Percentiles rank a stretch among this genome's conserved stretches.
phyloP scores from a whole-genome alignment of 2,797 vertebrate genomes.

The Natrix natrix region DNA sequence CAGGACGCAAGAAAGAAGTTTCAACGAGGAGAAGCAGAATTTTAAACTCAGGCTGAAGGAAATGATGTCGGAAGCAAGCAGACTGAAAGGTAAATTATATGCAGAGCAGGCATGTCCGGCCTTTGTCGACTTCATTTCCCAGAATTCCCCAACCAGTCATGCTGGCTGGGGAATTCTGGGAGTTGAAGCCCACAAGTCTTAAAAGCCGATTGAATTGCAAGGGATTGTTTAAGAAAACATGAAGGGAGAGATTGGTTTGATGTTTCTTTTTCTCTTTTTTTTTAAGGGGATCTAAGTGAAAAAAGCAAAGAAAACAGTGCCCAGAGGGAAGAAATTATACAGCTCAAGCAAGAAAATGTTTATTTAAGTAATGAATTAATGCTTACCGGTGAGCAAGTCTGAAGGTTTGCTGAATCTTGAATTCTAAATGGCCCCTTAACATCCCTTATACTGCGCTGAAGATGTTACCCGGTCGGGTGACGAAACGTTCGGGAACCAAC shows the following conservation, averaged over 20 bases:
- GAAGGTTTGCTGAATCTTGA: neutral
- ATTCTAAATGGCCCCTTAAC: neutral
- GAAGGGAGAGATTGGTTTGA: neutral
- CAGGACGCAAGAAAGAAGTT: constrained; percentile 65
- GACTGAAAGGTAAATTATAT: constrained; percentile 78
- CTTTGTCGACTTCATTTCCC: neutral
- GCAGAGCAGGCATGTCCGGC: neutral
- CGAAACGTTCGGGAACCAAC: neutral
- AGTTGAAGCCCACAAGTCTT: no score
- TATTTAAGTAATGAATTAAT: constrained; percentile 76
- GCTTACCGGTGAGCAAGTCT: constrained; percentile 70
- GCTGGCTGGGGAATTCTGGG: no score
- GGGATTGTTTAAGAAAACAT: neutral
- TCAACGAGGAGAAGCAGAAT: constrained; percentile 75
- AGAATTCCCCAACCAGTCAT: no score
- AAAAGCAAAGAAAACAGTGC: constrained; percentile 79
- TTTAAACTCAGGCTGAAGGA: constrained; percentile 72
- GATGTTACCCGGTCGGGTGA: neutral
- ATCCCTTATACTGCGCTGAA: neutral
- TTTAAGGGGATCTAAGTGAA: constrained; percentile 74
- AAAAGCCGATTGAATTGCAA: neutral
- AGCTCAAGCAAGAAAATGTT: constrained; percentile 82
- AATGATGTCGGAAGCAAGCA: constrained; percentile 67
- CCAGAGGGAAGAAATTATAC: constrained; percentile 84
- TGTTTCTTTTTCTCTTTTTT: neutral